Evolutionary conservation across 2,888 invertebrate genomes (phyloP).

Genomic region (Cosmia trapezina): DNA sequence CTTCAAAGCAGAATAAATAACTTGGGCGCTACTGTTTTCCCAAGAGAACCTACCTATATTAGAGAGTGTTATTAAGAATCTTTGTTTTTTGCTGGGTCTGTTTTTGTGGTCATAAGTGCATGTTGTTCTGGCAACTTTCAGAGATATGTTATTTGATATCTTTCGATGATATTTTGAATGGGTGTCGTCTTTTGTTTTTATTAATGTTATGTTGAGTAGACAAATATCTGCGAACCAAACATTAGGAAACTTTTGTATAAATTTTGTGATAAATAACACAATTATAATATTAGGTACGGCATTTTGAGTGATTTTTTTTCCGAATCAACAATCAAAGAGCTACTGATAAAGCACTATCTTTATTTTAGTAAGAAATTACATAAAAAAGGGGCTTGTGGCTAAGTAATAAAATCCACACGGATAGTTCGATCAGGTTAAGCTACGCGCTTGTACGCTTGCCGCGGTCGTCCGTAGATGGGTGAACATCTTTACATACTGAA

Average conservation of each 20-base stretch:
- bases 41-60: constrained; percentile 59
- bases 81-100: constrained; percentile 59
- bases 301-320: no score
- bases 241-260: background rate
- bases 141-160: constrained; percentile 20
- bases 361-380: background rate
- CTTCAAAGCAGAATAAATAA: constrained; percentile 70
- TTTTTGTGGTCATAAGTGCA: constrained; percentile 48
- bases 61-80: constrained; percentile 63
- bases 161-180: constrained; percentile 2
- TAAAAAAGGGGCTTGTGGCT: no score
- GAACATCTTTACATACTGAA: no score
- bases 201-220: background rate
- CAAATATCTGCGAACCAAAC: background rate
- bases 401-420: no score
- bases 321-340: background rate
- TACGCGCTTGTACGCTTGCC: no score
- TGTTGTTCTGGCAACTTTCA: constrained; percentile 32
- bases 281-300: no score
- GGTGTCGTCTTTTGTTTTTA: constrained; percentile 6
- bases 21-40: constrained; percentile 56
- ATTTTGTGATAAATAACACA: background rate
- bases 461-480: no score
- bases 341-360: background rate
- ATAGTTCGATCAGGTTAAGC: no score